Percentiles rank a stretch among this genome's conserved stretches.
phyloP scores from a whole-genome alignment of 2,113 vertebrate species.

The Pyxicephalus adspersus region DNA sequence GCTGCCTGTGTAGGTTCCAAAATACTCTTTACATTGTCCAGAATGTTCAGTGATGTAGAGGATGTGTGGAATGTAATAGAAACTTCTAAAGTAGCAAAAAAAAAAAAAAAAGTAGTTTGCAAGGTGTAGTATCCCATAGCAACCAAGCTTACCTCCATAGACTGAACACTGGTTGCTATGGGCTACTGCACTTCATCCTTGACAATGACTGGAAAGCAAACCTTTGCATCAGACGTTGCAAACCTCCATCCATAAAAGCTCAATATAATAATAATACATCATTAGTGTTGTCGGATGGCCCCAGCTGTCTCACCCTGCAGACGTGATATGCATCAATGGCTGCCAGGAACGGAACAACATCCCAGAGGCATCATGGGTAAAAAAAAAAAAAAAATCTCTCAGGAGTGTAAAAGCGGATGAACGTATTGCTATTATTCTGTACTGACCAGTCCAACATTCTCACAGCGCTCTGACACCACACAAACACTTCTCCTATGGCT shows the following conservation, averaged over 20 bases:
- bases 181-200: no score
- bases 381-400: no score
- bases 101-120: no score
- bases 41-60: no score
- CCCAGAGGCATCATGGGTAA: not conserved
- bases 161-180: no score
- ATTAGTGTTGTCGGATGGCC: slow-evolving; percentile 28
- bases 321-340: not conserved
- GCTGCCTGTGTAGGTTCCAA: no score
- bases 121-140: no score
- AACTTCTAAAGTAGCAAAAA: no score
- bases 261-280: not conserved
- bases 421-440: not conserved
- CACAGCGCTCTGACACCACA: not conserved
- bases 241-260: not conserved
- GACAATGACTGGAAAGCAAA: no score
- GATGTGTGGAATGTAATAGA: no score
- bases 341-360: not conserved
- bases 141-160: no score
- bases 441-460: not conserved
- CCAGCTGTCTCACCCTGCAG: not conserved
- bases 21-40: no score
- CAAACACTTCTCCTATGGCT: not conserved
- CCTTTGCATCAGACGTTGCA: not conserved
- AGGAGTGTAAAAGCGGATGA: not conserved